Evolutionary conservation across 2,888 invertebrate genomes (phyloP).

Genomic region (Zeuzera pyrina): DNA sequence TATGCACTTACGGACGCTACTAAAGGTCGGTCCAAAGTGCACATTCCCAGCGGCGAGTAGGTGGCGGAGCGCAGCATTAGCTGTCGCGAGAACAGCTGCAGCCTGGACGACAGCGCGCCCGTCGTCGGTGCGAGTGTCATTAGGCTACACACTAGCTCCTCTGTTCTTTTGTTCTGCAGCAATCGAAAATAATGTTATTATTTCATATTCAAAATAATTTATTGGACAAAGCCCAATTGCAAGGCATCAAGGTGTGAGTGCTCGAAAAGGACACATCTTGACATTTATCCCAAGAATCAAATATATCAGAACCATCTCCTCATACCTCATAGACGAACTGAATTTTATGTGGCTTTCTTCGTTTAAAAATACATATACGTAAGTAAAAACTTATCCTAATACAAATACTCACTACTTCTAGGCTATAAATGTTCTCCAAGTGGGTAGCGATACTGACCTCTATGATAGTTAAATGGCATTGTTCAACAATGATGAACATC

Average conservation of each 20-base stretch:
- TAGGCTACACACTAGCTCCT: constrained; percentile 46
- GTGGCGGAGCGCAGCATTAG: constrained; percentile 68
- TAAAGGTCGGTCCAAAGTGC: constrained; percentile 68
- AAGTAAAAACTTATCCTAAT: too few relatives aligned
- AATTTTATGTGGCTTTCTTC: too few relatives aligned
- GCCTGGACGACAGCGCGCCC: constrained; percentile 55
- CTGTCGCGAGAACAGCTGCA: constrained; percentile 74
- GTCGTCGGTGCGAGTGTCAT: constrained; percentile 58
- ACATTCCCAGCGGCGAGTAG: constrained; percentile 74
- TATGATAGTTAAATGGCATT: constrained; percentile 66
- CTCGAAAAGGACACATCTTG: too few relatives aligned
- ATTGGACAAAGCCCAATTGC: too few relatives aligned
- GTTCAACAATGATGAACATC: constrained; percentile 73
- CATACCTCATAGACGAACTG: too few relatives aligned
- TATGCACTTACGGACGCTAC: constrained; percentile 73
- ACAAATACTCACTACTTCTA: too few relatives aligned
- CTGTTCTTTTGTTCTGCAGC: constrained; percentile 52
- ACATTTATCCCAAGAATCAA: too few relatives aligned
- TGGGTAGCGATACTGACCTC: constrained; percentile 51
- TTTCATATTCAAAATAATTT: neutral
- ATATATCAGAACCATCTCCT: too few relatives aligned
- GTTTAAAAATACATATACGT: too few relatives aligned
- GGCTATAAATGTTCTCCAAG: too few relatives aligned
- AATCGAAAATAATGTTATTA: neutral
- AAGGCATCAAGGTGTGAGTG: too few relatives aligned